Evolutionary conservation across 2,797 vertebrate species (phyloP).

Genomic region (Paguma larvata): DNA sequence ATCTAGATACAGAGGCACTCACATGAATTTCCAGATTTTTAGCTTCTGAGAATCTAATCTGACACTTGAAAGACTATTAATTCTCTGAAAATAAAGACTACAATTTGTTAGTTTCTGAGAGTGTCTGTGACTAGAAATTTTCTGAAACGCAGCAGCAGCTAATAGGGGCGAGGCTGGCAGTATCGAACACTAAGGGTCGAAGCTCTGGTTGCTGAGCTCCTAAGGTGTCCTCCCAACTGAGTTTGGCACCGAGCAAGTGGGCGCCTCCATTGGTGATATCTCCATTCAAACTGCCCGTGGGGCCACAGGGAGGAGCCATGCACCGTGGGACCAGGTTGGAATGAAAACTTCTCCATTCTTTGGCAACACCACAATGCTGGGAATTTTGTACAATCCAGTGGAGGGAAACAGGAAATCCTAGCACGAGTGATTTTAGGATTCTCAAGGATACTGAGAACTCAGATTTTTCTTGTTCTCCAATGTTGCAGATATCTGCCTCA

Average conservation of each 20-base stretch:
- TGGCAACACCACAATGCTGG: neutral
- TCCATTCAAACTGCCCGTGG: neutral
- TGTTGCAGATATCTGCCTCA: neutral
- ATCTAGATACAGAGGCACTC: neutral
- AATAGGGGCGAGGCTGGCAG: neutral
- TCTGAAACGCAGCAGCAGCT: neutral
- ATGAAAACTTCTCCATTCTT: neutral
- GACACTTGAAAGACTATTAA: neutral
- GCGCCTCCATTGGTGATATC: neutral
- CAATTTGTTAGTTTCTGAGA: neutral
- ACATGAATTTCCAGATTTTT: neutral
- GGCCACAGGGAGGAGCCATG: neutral
- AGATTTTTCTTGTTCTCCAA: neutral
- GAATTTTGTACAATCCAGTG: neutral
- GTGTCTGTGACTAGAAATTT: neutral
- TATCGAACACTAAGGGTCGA: neutral
- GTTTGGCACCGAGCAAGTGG: neutral
- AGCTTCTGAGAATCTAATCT: neutral
- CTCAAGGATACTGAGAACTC: neutral
- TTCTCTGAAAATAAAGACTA: neutral
- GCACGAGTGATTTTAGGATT: neutral
- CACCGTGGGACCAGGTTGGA: fast-evolving
- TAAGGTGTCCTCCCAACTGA: neutral
- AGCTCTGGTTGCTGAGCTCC: neutral
- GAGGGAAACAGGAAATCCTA: neutral